Base-by-base conservation (phyloP, 2,797 vertebrate genomes). In the Sebastes itinus region DNA sequence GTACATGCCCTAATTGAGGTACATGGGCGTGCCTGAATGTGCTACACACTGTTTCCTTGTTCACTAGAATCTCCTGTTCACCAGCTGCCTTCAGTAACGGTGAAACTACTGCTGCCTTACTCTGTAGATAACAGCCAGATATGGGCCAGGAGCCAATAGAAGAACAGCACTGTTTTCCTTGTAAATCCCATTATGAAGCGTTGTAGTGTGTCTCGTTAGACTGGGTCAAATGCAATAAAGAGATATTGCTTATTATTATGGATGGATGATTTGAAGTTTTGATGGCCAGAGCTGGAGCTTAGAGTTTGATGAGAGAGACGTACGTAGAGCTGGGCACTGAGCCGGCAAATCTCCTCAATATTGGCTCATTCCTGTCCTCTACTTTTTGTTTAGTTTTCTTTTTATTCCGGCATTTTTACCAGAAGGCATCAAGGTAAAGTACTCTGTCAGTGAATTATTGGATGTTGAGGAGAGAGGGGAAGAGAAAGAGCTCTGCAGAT, bases 371-470 rank as follows among this genome's bases (percentile, higher is more conserved):
- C 61, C 35, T 80, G 25, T 16, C 28, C 67, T 80, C 25, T 59
- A 28, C 30, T 68, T 56, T 42, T 35, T 56, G 11, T 22, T 63
- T 58, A 67, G 35, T 67, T 83, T 84, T 81, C 63, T 82, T 42
- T 87, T 85, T 84, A 64, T 86, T 86, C 56, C 16, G 2, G 72
- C 7, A 1, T 55, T 68, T 63, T 68, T 10, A 35, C 35, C 80
- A 59, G 30, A 75, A 77, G 54, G 56, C 84, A 84, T 86, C 68
- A 60, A 79, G 75, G 79, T 84, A 78, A 85, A 88, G 59, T 16
- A 62, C 23, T 58, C 67, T 38, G 69, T 87, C 72, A 75, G 81
- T 82, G 70, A 90, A 70, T 82, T 81, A 90, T 77, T 82, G 81
- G 85, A 81, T 67, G 73, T 75, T 73, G 72, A 78, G 55, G 71